A percentile compares a stretch with the other conserved stretches of the same genome.
Conservation (phyloP, 1,140 invertebrate species). For the Neodiprion lecontei region DNA sequence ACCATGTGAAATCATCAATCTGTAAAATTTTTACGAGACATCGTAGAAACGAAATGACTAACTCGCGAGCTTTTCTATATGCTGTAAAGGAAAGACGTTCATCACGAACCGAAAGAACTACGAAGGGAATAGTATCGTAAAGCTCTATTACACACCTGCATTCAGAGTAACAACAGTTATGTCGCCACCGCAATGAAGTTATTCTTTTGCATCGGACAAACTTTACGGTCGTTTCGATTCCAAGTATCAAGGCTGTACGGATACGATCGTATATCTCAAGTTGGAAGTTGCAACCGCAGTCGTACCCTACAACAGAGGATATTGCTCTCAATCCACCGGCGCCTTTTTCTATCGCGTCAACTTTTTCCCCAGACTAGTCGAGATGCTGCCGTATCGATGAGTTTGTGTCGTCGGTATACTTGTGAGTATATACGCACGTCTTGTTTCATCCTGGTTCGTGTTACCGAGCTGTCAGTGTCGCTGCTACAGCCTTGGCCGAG, state of each 20-base stretch:
- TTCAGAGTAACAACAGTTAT: slow-evolving; percentile 1
- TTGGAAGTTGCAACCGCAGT: neutral
- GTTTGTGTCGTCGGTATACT: neutral
- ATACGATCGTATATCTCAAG: slow-evolving; percentile 1
- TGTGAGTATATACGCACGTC: neutral
- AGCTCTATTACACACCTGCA: too few species aligned
- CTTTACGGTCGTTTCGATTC: neutral
- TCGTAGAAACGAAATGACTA: too few species aligned
- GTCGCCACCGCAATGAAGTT: neutral
- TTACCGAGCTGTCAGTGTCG: slow-evolving; percentile 1
- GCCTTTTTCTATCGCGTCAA: neutral
- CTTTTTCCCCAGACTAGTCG: neutral
- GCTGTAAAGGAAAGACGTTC: too few species aligned
- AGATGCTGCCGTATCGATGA: neutral
- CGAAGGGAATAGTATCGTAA: too few species aligned
- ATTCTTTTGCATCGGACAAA: slow-evolving; percentile 2
- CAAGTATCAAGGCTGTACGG: neutral
- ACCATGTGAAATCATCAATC: too few species aligned
- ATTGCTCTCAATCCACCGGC: neutral
- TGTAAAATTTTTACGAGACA: too few species aligned
- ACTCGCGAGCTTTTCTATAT: too few species aligned
- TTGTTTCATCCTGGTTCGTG: neutral
- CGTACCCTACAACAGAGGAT: neutral
- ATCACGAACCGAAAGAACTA: too few species aligned
- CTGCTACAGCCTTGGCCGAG: neutral